Evolutionary conservation across 1,140 invertebrate genomes (phyloP).

Genomic region (Tetramorium parvispinum): DNA sequence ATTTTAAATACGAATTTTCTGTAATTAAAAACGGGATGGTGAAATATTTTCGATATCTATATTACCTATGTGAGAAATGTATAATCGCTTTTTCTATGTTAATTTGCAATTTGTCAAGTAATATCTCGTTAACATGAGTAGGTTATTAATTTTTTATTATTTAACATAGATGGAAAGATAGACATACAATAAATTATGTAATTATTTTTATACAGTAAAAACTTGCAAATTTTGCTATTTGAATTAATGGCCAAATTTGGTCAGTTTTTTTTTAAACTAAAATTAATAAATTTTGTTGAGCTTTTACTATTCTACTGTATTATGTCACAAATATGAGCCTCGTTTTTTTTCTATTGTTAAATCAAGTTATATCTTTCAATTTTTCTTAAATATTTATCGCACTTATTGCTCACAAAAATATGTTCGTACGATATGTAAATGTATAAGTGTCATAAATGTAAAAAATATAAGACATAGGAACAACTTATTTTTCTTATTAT

Average conservation of each 20-base stretch:
- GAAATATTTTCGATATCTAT: neutral
- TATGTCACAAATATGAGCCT: neutral
- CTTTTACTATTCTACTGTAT: neutral
- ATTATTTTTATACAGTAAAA: no score
- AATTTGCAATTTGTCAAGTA: neutral
- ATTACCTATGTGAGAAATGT: neutral
- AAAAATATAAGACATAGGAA: no score
- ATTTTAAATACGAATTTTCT: neutral
- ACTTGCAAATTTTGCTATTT: no score
- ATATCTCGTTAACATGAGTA: neutral
- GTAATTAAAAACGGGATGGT: neutral
- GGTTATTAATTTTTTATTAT: neutral
- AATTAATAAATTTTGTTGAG: no score
- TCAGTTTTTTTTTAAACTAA: no score
- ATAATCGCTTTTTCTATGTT: neutral
- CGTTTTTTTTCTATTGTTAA: neutral
- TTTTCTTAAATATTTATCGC: neutral
- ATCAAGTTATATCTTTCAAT: neutral
- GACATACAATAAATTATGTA: no score
- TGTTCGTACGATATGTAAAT: neutral
- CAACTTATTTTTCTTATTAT: no score
- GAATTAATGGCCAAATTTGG: no score
- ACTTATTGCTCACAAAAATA: neutral
- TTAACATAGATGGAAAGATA: neutral
- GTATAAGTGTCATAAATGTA: no score